Conservation (phyloP, 2,888 invertebrate species). For the Fabriciana adippe region DNA sequence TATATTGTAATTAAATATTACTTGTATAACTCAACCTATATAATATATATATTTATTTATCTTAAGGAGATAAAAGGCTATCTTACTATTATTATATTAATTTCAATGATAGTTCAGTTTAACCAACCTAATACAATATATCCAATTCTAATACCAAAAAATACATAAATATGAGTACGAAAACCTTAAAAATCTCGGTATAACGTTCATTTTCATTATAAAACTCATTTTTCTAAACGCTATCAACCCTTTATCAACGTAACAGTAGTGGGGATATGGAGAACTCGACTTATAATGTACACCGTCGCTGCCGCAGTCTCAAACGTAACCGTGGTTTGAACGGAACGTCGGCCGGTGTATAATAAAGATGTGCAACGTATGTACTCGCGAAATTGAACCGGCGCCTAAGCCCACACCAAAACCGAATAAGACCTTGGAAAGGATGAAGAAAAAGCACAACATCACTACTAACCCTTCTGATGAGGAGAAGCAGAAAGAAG, state of each 20-base stretch:
- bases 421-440: slow-evolving; percentile 55
- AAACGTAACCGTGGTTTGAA: slow-evolving; percentile 29
- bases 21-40: no score
- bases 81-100: no score
- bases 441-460: slow-evolving; percentile 74
- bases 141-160: no score
- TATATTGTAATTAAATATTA: no score
- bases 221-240: neutral
- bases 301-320: slow-evolving; percentile 42
- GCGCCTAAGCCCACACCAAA: slow-evolving; percentile 46
- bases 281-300: slow-evolving; percentile 67
- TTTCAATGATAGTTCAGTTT: no score
- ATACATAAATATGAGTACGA: no score
- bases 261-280: slow-evolving; percentile 58
- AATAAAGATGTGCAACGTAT: slow-evolving; percentile 72
- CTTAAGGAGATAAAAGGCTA: no score
- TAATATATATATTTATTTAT: no score
- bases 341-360: slow-evolving; percentile 29
- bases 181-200: no score
- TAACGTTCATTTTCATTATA: neutral
- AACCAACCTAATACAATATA: no score
- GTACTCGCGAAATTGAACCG: slow-evolving; percentile 59
- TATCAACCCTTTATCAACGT: slow-evolving; percentile 25
- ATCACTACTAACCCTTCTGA: slow-evolving; percentile 65
- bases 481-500: slow-evolving; percentile 63